A percentile compares a stretch with the other conserved stretches of the same genome.
Evolutionary conservation across 2,113 vertebrate genomes (phyloP).

Genomic region (Prionailurus viverrinus): DNA sequence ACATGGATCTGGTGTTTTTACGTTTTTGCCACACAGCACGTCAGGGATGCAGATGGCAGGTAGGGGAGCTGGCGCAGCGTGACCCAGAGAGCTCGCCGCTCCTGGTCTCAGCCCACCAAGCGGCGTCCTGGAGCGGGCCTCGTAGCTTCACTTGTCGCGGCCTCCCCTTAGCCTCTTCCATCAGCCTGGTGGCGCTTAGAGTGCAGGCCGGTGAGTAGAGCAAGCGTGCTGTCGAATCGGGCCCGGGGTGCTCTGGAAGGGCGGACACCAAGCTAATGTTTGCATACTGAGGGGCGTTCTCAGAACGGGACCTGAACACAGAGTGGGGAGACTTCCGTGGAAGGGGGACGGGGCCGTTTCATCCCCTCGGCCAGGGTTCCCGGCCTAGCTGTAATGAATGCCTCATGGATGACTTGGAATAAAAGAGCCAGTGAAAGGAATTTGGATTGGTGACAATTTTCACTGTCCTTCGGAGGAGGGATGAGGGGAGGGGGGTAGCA

Average conservation of each 20-base stretch:
- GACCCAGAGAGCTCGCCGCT: background rate
- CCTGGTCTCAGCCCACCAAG: background rate
- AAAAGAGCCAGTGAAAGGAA: background rate
- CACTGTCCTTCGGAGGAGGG: background rate
- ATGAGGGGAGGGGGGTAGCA: background rate
- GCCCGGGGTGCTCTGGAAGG: background rate
- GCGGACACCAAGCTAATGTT: background rate
- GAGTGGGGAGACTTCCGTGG: background rate
- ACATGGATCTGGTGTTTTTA: background rate
- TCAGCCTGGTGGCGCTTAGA: background rate
- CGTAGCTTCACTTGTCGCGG: background rate
- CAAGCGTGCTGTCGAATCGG: background rate
- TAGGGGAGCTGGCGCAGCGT: background rate
- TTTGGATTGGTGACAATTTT: background rate
- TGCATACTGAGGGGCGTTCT: background rate
- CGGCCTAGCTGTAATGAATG: background rate
- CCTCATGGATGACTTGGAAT: background rate
- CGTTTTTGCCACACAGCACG: background rate
- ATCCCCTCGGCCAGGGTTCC: accelerated
- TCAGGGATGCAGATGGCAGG: background rate
- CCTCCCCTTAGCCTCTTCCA: background rate
- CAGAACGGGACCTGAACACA: background rate
- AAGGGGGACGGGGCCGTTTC: background rate
- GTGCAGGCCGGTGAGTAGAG: background rate
- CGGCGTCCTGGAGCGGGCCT: background rate